These are phyloP conservation scores for Catostomus latipinnis DNA, from an alignment of 2,797 vertebrate species.

Conservation along the genomic window DNA sequence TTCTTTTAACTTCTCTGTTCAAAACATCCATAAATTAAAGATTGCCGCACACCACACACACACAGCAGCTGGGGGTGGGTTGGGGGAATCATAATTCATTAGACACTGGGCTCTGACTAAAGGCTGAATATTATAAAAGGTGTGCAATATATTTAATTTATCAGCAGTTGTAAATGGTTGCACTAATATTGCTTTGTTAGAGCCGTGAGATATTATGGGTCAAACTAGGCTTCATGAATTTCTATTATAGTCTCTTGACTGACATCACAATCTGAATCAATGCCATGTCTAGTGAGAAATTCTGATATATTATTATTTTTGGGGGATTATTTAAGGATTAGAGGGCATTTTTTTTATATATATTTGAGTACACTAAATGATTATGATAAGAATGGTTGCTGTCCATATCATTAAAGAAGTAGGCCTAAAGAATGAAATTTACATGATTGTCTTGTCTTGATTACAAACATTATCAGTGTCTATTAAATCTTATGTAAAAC, in stretches of 20 bases:
- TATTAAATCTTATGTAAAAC: not conserved
- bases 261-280: constrained; percentile 26
- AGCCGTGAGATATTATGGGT: constrained; percentile 24
- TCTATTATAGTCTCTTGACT: constrained; percentile 32
- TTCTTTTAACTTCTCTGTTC: constrained; percentile 67
- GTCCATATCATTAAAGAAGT: too few species aligned
- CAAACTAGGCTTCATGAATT: constrained; percentile 15
- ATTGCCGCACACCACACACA: constrained; percentile 60
- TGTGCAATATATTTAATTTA: constrained; percentile 39
- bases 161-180: constrained; percentile 40
- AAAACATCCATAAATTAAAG: constrained; percentile 69
- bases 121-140: constrained; percentile 33
- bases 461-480: too few species aligned
- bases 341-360: too few species aligned
- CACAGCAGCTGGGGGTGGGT: constrained; percentile 29
- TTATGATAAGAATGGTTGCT: too few species aligned
- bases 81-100: constrained; percentile 51
- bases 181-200: constrained; percentile 38
- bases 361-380: too few species aligned
- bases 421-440: too few species aligned
- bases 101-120: constrained; percentile 46
- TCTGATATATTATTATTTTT: not conserved
- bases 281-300: constrained; percentile 8
- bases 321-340: too few species aligned
- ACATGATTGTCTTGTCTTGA: too few species aligned